phyloP scores from a whole-genome alignment of 2,888 invertebrate genomes.

The Dendrolimus pini region DNA sequence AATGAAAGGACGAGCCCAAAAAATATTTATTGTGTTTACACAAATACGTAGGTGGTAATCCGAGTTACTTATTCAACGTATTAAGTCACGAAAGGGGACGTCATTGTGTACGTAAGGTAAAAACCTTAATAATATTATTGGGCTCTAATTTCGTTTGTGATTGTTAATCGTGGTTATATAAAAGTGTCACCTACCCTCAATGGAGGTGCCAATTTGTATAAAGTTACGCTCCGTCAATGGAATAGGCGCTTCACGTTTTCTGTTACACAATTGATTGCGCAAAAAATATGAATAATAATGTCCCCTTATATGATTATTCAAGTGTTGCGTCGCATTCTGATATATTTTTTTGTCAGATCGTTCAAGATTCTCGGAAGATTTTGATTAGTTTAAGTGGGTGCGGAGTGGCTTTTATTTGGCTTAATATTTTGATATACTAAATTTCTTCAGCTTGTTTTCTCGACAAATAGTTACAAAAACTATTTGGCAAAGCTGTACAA shows the following conservation, averaged over 20 bases:
- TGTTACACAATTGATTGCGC: conserved; percentile 43
- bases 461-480: conserved; percentile 1
- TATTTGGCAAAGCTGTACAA: conserved; percentile 7
- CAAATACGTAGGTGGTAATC: conserved; percentile 75
- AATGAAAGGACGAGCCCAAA: conserved; percentile 50
- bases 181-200: conserved; percentile 66
- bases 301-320: conserved; percentile 19
- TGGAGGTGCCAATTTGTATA: conserved; percentile 70
- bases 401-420: neutral
- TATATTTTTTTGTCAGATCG: conserved; percentile 9
- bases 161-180: conserved; percentile 69
- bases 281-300: conserved; percentile 17
- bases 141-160: conserved; percentile 74
- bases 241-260: conserved; percentile 40
- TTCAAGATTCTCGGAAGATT: conserved; percentile 6
- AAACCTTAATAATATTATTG: conserved; percentile 72
- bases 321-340: conserved; percentile 11
- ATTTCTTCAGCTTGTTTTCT: too few species aligned
- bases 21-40: conserved; percentile 74
- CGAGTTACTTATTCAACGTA: conserved; percentile 50
- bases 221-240: conserved; percentile 51
- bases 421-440: neutral
- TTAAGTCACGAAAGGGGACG: conserved; percentile 44
- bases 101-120: conserved; percentile 29
- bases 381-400: conserved; percentile 24